These are phyloP conservation scores for Pygocentrus nattereri DNA, from an alignment of 2,797 vertebrate species.

Conservation along the genomic window DNA sequence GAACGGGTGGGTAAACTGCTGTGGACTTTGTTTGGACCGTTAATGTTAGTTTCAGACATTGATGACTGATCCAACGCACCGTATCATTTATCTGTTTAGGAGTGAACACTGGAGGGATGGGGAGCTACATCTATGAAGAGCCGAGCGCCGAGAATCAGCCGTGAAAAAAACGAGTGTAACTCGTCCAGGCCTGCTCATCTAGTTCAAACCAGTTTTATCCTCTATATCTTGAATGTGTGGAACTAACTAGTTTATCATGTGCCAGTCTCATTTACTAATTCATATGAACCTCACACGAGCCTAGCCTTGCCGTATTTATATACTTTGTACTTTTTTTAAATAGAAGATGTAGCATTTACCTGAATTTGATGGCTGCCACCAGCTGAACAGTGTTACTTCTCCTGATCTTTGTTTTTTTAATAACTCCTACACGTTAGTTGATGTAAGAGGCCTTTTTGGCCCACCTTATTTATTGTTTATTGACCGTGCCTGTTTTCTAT, in stretches of 20 bases:
- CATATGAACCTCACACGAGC: neutral
- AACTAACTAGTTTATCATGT: slow-evolving; percentile 12
- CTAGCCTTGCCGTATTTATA: slow-evolving; percentile 33
- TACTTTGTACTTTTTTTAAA: slow-evolving; percentile 18
- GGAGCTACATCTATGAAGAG: slow-evolving; percentile 86
- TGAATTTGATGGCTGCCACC: neutral
- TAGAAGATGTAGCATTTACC: neutral
- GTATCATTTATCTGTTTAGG: slow-evolving; percentile 64
- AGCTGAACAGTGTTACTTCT: neutral
- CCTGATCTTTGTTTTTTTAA: neutral
- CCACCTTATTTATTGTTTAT: neutral
- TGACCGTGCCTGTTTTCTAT: slow-evolving; percentile 18
- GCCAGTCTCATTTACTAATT: slow-evolving; percentile 20
- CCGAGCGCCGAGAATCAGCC: slow-evolving; percentile 66
- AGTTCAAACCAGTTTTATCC: neutral
- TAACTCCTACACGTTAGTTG: neutral
- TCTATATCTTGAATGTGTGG: slow-evolving; percentile 16
- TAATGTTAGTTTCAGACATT: neutral
- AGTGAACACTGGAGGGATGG: slow-evolving; percentile 86
- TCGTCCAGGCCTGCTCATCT: neutral
- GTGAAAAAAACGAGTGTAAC: slow-evolving; percentile 46
- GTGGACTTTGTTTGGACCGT: too few species aligned
- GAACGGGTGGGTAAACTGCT: too few species aligned
- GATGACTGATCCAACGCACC: neutral
- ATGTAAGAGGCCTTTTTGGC: neutral